phyloP scores from a whole-genome alignment of 2,888 invertebrate genomes.

The Nyleta sp. region DNA sequence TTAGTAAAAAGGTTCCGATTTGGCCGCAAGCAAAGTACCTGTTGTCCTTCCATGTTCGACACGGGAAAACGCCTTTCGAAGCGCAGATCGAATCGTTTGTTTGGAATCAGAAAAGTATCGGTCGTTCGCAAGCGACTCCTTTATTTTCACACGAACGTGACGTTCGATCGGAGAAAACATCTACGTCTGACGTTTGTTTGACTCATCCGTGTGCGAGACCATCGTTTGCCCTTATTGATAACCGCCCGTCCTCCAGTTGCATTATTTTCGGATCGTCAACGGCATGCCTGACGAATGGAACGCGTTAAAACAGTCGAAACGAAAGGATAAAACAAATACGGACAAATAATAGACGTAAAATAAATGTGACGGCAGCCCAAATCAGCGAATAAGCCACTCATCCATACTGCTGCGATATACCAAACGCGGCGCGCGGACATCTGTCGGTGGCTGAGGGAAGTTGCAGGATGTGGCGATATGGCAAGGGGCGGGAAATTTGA shows the following conservation, averaged over 20 bases:
- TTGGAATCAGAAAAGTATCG: too few species aligned
- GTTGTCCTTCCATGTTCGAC: constrained; percentile 57
- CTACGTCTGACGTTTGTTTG: constrained; percentile 43
- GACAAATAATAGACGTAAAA: constrained; percentile 15
- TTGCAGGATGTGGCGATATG: too few species aligned
- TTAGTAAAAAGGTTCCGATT: too few species aligned
- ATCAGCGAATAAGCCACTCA: constrained; percentile 22
- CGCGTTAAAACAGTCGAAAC: background rate
- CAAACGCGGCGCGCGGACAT: too few species aligned
- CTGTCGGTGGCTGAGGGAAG: too few species aligned
- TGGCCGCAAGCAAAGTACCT: constrained; percentile 32
- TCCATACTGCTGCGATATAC: background rate
- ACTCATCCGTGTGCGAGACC: constrained; percentile 34
- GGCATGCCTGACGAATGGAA: background rate
- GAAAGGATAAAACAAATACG: constrained; percentile 4
- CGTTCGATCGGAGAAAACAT: constrained; percentile 38
- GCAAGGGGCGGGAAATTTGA: too few species aligned
- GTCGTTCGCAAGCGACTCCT: too few species aligned
- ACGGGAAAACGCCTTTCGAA: constrained; percentile 6
- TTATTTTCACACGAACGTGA: constrained; percentile 17
- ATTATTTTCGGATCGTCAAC: background rate
- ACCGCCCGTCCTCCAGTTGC: background rate
- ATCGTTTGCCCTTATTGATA: background rate
- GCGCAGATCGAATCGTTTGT: background rate
- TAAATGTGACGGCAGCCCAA: constrained; percentile 15